Conservation (phyloP, 1,140 invertebrate species). For the Scaptodrosophila lebanonensis region DNA sequence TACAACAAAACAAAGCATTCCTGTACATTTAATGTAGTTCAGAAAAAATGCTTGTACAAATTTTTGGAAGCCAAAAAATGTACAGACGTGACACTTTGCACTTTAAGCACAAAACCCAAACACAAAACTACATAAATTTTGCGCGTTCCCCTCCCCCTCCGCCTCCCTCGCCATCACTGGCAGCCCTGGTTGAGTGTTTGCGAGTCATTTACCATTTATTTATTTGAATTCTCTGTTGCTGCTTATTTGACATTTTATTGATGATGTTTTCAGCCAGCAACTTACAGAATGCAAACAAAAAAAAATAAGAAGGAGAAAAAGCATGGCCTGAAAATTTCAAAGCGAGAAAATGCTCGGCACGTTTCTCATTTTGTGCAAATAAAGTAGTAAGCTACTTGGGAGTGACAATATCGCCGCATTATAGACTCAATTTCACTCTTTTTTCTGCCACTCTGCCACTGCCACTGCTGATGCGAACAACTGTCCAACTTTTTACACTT, state of each 20-base stretch:
- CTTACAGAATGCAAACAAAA: too few relatives aligned
- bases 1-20: too few relatives aligned
- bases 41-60: conserved; percentile 14
- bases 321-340: too few relatives aligned
- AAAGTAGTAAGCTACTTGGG: too few relatives aligned
- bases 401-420: too few relatives aligned
- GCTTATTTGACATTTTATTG: conserved; percentile 71
- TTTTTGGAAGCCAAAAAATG: conserved; percentile 36
- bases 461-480: conserved; percentile 32
- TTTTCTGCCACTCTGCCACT: conserved; percentile 29
- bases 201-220: conserved; percentile 27
- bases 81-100: conserved; percentile 56
- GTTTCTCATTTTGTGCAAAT: conserved; percentile 68
- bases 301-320: too few relatives aligned
- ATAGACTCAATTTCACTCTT: conserved; percentile 2
- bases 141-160: conserved; percentile 27
- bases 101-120: conserved; percentile 19
- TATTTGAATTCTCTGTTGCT: conserved; percentile 28
- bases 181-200: not conserved
- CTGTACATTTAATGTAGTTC: conserved; percentile 9
- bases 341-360: conserved; percentile 60
- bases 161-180: not conserved
- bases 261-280: conserved; percentile 38
- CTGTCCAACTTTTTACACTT: too few relatives aligned
- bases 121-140: conserved; percentile 64